phyloP scores from a whole-genome alignment of 1,140 invertebrate species.

The Cydia fagiglandana region DNA sequence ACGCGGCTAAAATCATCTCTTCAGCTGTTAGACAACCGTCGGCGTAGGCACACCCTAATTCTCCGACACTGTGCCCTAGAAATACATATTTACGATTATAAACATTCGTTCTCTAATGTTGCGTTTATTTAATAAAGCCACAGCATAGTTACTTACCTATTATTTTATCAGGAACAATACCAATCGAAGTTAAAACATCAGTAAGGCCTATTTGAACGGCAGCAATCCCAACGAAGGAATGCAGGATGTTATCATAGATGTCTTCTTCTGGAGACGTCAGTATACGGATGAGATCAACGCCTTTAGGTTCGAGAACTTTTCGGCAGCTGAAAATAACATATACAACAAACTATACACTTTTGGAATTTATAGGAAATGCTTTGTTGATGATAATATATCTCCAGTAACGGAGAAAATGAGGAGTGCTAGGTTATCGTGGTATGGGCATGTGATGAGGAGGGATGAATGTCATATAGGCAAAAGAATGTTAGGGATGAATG shows the following conservation, averaged over 20 bases:
- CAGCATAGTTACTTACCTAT: neutral
- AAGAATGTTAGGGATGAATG: no score
- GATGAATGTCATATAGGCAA: no score
- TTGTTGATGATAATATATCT: no score
- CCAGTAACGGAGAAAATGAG: no score
- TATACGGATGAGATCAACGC: conserved; percentile 85
- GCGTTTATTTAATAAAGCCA: neutral
- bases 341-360: neutral
- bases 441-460: no score
- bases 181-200: conserved; percentile 83
- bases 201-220: conserved; percentile 88
- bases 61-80: conserved; percentile 86
- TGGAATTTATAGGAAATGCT: neutral
- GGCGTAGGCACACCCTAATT: conserved; percentile 91
- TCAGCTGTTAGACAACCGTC: conserved; percentile 90
- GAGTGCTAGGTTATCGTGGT: no score
- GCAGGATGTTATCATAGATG: conserved; percentile 85
- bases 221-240: conserved; percentile 90
- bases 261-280: conserved; percentile 82
- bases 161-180: conserved; percentile 79
- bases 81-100: neutral
- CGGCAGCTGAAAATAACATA: conserved; percentile 81
- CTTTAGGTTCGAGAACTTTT: conserved; percentile 81
- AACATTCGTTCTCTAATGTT: neutral
- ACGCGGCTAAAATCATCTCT: conserved; percentile 89